Evolutionary conservation across 2,113 vertebrate species (phyloP).

Genomic region (Tylochromis polylepis): DNA sequence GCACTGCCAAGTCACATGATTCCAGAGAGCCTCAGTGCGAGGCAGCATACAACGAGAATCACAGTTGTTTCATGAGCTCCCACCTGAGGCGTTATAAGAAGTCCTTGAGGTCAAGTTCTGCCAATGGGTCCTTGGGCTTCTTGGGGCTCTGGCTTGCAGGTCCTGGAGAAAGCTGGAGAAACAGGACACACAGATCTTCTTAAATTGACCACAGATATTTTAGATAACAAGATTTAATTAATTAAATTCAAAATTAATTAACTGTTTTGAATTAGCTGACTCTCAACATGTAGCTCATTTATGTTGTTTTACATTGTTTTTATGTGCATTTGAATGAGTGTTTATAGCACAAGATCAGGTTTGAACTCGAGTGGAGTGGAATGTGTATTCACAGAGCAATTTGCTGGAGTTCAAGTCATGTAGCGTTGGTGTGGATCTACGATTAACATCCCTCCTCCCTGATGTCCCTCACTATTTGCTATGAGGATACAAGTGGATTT

Average conservation of each 20-base stretch:
- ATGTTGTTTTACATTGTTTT: not conserved
- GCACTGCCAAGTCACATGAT: not conserved
- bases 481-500: no score
- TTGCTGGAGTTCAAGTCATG: not conserved
- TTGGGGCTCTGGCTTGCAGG: conserved; percentile 93
- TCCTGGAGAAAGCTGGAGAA: conserved; percentile 88
- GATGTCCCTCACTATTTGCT: no score
- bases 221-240: not conserved
- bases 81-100: conserved; percentile 91
- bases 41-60: not conserved
- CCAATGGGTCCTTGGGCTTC: conserved; percentile 99
- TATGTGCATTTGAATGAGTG: not conserved
- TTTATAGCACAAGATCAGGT: not conserved
- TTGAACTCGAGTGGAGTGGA: no score
- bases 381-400: not conserved
- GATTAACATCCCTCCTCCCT: no score
- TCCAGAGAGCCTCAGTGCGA: not conserved
- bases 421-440: no score
- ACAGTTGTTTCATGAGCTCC: not conserved
- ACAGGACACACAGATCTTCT: not conserved
- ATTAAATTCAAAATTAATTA: not conserved
- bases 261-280: not conserved
- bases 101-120: conserved; percentile 99
- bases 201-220: not conserved
- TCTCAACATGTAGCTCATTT: not conserved